Evolutionary conservation across 2,113 vertebrate genomes (phyloP), one percentile per base, ranked within the genome.

Genomic region (Sapayoa aenigma): DNA sequence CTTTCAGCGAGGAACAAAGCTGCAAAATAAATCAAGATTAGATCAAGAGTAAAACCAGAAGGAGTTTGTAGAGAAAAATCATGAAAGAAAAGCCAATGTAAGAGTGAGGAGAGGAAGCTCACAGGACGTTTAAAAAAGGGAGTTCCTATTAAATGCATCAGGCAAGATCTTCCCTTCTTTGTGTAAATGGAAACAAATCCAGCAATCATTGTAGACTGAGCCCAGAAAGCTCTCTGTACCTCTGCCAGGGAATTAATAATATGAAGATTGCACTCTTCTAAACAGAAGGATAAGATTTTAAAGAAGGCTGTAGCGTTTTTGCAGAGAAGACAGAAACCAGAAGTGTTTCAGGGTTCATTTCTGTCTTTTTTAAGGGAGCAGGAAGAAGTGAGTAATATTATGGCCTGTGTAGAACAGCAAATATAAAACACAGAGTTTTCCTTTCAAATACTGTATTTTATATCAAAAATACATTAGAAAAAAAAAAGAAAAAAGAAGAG

Each of bases 21-120:
- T 96, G 90, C 58, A 87, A 93, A 96, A 91, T 79, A 87, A 93
- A 94, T 94, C 78, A 93, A 89, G 77, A 82, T 87, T 60, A 87
- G 74, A 89, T 92, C 39, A 91, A 77, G 80, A 94, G 49, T 77
- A 92, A 94, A 94, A 69, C 53, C 83, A 95, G 69, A 58, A 93
- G 46, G 76, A 63, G 30, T 63, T 67, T 87, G 52, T 47, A 50
- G 65, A 78, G 56, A 91, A 89, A 92, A 94, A 81, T 50, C 5
- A 11, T 50, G 49, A 42, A 72, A 69, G 27, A 60, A 81, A 77
- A 89, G 60, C 35, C 55, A 84, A 52, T 66, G 9, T 28, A 72
- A 79, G 49, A 71, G 27, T 35, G 52, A 87, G 73, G 69, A 92
- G 42, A 75, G 66, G 52, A 94, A 94, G 77, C 87, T 94, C 60